Base-by-base conservation (phyloP, 2,113 vertebrate species). In the Daubentonia madagascariensis region DNA sequence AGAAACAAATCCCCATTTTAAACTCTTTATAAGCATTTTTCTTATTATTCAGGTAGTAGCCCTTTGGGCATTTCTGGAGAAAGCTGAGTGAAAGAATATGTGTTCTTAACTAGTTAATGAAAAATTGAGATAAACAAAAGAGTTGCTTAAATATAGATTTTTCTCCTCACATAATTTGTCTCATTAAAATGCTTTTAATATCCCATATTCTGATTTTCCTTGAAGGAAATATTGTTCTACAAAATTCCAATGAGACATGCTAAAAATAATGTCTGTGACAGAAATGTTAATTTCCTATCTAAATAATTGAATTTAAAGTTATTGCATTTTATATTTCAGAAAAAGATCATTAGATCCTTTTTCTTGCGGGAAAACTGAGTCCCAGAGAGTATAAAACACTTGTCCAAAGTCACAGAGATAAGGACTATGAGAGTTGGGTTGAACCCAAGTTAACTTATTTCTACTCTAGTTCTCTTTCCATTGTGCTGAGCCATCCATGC, bases 211-310 rank as follows among this genome's bases (percentile, higher is more conserved):
- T 97, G 94, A 95, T 97, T 98, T 97, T 98, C 90, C 96, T 98
- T 97, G 90, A 98, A 98, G 97, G 97, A 98, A 98, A 98, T 98
- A 97, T 97, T 97, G 93, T 97, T 96, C 92, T 97, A 93, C 88
- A 93, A 97, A 96, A 97, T 94, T 97, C 92, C 94, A 98, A 79
- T 96, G 96, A 98, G 92, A 98, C 94, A 81, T 92, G 67, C 96
- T 97, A 97, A 97, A 98, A 98, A 97, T 98, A 97, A 97, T 94
- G 89, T 95, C 96, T 97, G 92, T 97, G 95, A 97, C 92, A 98
- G 92, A 96, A 96, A 98, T 98, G 94, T 95, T 97, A 97, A 97
- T 95, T 96, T 98, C 89, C 92, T 97, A 92, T 93, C 76, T 97
- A 95, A 97, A 98, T 97, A 97, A 97, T 97, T 98, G 89, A 98